These are phyloP conservation scores for Erebia aethiops DNA, from an alignment of 2,888 invertebrate genomes.

Conservation along the genomic window DNA sequence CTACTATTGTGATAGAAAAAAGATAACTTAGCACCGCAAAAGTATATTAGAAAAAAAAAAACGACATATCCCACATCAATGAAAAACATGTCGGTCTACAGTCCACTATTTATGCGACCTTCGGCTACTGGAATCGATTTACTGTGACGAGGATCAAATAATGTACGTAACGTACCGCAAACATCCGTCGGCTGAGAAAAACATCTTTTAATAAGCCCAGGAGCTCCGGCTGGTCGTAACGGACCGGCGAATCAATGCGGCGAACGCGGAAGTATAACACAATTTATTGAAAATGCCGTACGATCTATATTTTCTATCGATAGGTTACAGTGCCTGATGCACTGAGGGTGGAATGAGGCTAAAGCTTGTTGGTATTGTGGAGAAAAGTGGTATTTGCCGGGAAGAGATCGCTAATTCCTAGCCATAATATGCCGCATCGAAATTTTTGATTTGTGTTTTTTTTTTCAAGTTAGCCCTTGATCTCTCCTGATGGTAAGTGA, in stretches of 20 bases:
- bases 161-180: constrained; percentile 35
- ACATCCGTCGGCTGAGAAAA: constrained; percentile 37
- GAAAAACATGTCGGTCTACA: constrained; percentile 1
- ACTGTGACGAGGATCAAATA: constrained; percentile 29
- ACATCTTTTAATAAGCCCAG: constrained; percentile 37
- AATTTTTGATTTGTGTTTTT: too few relatives aligned
- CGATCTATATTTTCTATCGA: constrained; percentile 17
- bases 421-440: too few relatives aligned
- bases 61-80: background rate
- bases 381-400: background rate
- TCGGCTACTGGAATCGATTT: constrained; percentile 30
- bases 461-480: too few relatives aligned
- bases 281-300: constrained; percentile 33
- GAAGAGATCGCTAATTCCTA: background rate
- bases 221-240: constrained; percentile 39
- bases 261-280: constrained; percentile 37
- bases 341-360: background rate
- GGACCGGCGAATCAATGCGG: constrained; percentile 34
- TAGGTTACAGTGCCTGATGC: background rate
- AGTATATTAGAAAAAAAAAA: background rate
- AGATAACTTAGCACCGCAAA: background rate
- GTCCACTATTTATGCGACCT: constrained; percentile 27
- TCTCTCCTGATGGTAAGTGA: too few relatives aligned
- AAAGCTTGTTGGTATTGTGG: background rate
- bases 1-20: too few relatives aligned